phyloP scores from a whole-genome alignment of 1,140 invertebrate species.

The Drosophila novamexicana region DNA sequence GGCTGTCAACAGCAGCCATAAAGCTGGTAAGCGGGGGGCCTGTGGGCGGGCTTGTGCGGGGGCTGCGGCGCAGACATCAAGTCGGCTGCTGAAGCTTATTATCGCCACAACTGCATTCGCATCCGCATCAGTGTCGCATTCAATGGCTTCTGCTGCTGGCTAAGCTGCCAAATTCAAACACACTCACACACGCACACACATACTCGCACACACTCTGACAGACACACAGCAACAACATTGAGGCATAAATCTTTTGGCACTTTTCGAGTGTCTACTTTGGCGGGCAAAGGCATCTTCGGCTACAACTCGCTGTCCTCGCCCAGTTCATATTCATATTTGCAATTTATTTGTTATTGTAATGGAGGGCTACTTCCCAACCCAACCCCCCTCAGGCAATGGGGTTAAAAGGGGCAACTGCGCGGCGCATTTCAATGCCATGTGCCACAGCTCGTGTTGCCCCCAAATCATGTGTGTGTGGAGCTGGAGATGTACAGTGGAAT shows the following conservation, averaged over 20 bases:
- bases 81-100: slow-evolving; percentile 60
- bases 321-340: slow-evolving; percentile 58
- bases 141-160: slow-evolving; percentile 16
- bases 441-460: slow-evolving; percentile 15
- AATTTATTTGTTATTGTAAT: slow-evolving; percentile 79
- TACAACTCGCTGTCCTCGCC: background rate
- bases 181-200: slow-evolving; percentile 10
- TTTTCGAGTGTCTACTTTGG: slow-evolving; percentile 69
- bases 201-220: background rate
- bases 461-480: slow-evolving; percentile 16
- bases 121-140: slow-evolving; percentile 52
- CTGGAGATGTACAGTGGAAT: background rate
- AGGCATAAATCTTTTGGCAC: slow-evolving; percentile 74
- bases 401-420: slow-evolving; percentile 43
- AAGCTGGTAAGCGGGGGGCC: background rate
- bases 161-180: slow-evolving; percentile 29
- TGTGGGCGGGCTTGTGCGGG: background rate
- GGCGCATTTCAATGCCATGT: slow-evolving; percentile 61
- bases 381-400: background rate
- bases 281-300: slow-evolving; percentile 19
- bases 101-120: slow-evolving; percentile 64
- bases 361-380: slow-evolving; percentile 8
- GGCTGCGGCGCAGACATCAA: slow-evolving; percentile 11
- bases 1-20: slow-evolving; percentile 36
- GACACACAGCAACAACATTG: slow-evolving; percentile 22